Base-by-base conservation (phyloP, 2,888 invertebrate species). In the Nasonovia ribisnigri region DNA sequence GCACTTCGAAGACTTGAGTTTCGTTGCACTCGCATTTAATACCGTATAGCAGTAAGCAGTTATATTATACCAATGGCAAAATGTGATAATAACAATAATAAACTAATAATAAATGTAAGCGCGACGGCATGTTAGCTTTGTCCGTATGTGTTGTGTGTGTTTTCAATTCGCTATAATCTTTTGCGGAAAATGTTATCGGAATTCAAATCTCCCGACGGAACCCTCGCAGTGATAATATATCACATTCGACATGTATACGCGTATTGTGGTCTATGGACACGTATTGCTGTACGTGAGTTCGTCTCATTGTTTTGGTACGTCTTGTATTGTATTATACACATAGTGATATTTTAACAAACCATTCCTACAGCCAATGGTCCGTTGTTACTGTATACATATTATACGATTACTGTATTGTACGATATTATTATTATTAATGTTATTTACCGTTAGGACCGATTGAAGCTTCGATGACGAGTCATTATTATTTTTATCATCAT, bases 1-100 rank as follows among this genome's bases (percentile, higher is more conserved):
- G 36, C 90, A 16, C 84, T 84, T 91, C 51, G 42, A 29, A 91
- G 84, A 91, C 84, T 36, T 84, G 20, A 48, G 77, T 48, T 77
- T 67, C 51, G n/a, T 46, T 54, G 36, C 26, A 24, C 43, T 90
- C 77, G 48, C 51, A 77, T 91, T 91, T 42, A 54, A 91, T 84
- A 91, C 84, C 42, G 26, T 89, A 77, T 77, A 77, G 67, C 13
- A 24, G 54, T 86, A 36, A 77, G 67, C 13, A 24, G 54, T 86
- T 86, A 86, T 86, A 43, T 86, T 86, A 29, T 43, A 86, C 46
- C 86, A 13, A 13, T 1, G 29, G 13, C 13, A 86, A 87, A 86
- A 29, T 29, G 13, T 60, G n/a, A 29, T 60, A 60, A 67, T 60
- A n/a, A n/a, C n/a, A 60, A 60, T 67, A 67, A 67, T 67, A 67